A percentile compares a stretch with the other conserved stretches of the same genome.
Conservation (phyloP, 2,113 vertebrate species). For the Centropus unirufus region DNA sequence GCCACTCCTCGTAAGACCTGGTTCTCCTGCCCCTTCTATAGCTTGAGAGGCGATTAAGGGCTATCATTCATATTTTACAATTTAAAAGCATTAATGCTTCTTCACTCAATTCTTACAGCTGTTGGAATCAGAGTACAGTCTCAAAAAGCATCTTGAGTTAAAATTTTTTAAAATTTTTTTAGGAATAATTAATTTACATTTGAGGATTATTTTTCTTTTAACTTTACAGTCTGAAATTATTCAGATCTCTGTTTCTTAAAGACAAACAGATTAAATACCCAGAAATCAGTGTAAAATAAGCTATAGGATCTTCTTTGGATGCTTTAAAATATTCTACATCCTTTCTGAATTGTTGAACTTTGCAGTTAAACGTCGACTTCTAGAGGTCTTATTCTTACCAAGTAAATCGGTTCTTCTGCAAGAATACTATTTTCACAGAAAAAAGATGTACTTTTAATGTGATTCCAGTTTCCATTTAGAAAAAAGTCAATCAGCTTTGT, state of each 20-base stretch:
- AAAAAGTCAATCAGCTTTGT: fast-evolving
- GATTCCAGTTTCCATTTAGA: neutral
- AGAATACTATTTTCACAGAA: neutral
- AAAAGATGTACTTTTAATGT: neutral
- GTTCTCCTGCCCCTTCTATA: too few relatives aligned
- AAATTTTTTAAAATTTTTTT: neutral
- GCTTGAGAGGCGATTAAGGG: neutral
- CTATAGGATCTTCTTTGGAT: neutral
- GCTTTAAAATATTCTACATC: neutral
- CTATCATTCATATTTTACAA: neutral
- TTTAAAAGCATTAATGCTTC: neutral
- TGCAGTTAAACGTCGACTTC: neutral
- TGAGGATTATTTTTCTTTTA: neutral
- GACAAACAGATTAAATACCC: neutral
- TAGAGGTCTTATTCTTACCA: neutral
- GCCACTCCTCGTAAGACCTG: too few relatives aligned
- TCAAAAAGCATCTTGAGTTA: neutral
- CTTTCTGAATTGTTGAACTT: neutral
- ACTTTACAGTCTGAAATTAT: neutral
- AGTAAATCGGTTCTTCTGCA: neutral
- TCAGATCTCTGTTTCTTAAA: neutral
- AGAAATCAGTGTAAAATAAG: neutral
- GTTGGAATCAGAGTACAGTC: neutral
- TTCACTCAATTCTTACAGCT: neutral
- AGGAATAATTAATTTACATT: neutral